Conservation (phyloP, 2,113 vertebrate species). For the rabbit (Oryctolagus cuniculus) region DNA sequence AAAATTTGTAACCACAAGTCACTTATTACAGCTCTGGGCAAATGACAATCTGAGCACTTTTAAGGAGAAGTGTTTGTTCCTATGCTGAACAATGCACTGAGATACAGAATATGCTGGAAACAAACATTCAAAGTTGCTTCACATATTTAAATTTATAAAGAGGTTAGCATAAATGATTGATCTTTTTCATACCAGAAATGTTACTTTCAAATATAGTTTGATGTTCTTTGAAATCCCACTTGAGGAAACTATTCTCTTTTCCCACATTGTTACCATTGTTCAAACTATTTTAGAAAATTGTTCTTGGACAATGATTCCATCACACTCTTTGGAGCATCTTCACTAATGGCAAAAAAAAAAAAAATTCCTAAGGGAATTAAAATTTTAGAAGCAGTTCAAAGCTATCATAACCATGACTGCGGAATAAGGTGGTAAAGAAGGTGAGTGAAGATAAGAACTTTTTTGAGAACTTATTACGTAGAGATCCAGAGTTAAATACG, state of each 20-base stretch:
- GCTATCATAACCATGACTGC: not conserved
- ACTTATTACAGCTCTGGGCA: constrained; percentile 41
- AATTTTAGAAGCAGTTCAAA: constrained; percentile 29
- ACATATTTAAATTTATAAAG: constrained; percentile 23
- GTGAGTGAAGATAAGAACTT: not conserved
- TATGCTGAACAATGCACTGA: constrained; percentile 14
- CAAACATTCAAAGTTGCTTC: not conserved
- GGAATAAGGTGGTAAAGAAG: not conserved
- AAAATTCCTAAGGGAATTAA: constrained; percentile 36
- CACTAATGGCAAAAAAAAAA: not conserved
- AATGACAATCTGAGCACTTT: constrained; percentile 49
- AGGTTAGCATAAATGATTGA: not conserved
- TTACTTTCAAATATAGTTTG: constrained; percentile 47
- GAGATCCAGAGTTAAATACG: not conserved
- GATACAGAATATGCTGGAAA: constrained; percentile 1
- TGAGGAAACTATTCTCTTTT: not conserved
- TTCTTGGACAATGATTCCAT: not conserved
- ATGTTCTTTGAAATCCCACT: not conserved
- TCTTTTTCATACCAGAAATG: not conserved
- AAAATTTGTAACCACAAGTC: constrained; percentile 37
- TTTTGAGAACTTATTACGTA: not conserved
- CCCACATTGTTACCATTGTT: not conserved
- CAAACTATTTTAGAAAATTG: constrained; percentile 9
- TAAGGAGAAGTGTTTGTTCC: constrained; percentile 2
- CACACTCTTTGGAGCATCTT: not conserved